Conservation (phyloP, 1,140 invertebrate genomes). For the Heliconius melpomene region DNA sequence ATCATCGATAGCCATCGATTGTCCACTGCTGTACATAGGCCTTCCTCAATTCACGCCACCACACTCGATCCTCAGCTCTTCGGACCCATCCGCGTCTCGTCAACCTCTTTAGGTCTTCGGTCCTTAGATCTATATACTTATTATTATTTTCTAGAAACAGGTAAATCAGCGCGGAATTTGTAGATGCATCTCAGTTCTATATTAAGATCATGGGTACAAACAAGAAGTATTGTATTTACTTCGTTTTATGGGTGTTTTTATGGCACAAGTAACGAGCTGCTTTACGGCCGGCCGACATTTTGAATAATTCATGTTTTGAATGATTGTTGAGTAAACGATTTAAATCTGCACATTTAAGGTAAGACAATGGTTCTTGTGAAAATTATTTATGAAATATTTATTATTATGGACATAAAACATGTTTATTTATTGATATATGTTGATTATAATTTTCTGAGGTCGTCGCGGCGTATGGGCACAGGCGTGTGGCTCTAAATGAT, state of each 20-base stretch:
- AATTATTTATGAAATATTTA: not conserved
- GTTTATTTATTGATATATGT: not conserved
- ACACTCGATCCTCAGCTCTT: too few relatives aligned
- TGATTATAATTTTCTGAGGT: not conserved
- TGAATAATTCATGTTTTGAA: constrained; percentile 44
- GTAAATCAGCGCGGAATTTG: not conserved
- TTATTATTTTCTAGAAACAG: not conserved
- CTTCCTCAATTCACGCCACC: too few relatives aligned
- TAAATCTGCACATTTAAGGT: constrained; percentile 13
- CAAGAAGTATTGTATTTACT: constrained; percentile 41
- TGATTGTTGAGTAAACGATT: constrained; percentile 32
- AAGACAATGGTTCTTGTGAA: not conserved
- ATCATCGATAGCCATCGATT: too few relatives aligned
- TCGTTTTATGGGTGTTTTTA: constrained; percentile 41
- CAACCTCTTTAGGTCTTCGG: too few relatives aligned
- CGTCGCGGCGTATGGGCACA: too few relatives aligned
- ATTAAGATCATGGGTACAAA: constrained; percentile 28
- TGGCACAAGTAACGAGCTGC: constrained; percentile 41
- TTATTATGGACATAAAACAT: not conserved
- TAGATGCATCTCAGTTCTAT: constrained; percentile 16
- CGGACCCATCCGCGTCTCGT: too few relatives aligned
- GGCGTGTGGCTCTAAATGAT: too few relatives aligned
- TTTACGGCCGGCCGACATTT: constrained; percentile 43
- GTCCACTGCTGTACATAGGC: too few relatives aligned
- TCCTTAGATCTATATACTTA: too few relatives aligned